Conservation (phyloP, 1,140 invertebrate species). For the Anoplophora glabripennis region DNA sequence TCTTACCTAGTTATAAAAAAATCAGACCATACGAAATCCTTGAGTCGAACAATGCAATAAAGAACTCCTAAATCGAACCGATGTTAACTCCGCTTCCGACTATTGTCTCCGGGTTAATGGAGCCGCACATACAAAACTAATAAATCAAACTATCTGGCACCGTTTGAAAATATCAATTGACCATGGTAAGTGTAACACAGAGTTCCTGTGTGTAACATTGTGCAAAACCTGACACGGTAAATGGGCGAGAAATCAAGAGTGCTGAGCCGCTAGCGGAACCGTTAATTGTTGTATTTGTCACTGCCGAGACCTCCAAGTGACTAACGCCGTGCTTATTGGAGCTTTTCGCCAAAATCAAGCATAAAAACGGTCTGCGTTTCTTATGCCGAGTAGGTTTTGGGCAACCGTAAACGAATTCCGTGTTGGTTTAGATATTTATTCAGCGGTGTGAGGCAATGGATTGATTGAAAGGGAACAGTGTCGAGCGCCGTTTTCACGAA, state of each 20-base stretch:
- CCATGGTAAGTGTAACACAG: constrained; percentile 27
- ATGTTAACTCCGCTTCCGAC: constrained; percentile 7
- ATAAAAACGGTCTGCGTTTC: too few species aligned
- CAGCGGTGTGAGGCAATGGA: too few species aligned
- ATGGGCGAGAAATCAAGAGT: constrained; percentile 24
- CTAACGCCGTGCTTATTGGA: too few species aligned
- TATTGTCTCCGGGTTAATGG: constrained; percentile 7
- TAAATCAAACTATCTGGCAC: constrained; percentile 7
- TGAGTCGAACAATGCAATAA: background rate
- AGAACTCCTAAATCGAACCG: background rate
- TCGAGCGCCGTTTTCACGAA: too few species aligned
- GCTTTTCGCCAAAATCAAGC: too few species aligned
- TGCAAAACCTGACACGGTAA: constrained; percentile 28
- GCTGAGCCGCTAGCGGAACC: constrained; percentile 21
- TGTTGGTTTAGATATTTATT: too few species aligned
- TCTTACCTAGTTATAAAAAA: constrained; percentile 1
- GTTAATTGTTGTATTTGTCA: background rate
- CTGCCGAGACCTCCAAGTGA: too few species aligned
- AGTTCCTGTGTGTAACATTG: constrained; percentile 16
- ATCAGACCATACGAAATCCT: constrained; percentile 7
- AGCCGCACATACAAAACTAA: constrained; percentile 9
- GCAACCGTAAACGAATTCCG: too few species aligned
- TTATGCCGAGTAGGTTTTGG: too few species aligned
- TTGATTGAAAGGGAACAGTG: too few species aligned
- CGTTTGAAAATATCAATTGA: constrained; percentile 16